Conservation (phyloP, 2,888 invertebrate genomes). For the Drosophila affinis region DNA sequence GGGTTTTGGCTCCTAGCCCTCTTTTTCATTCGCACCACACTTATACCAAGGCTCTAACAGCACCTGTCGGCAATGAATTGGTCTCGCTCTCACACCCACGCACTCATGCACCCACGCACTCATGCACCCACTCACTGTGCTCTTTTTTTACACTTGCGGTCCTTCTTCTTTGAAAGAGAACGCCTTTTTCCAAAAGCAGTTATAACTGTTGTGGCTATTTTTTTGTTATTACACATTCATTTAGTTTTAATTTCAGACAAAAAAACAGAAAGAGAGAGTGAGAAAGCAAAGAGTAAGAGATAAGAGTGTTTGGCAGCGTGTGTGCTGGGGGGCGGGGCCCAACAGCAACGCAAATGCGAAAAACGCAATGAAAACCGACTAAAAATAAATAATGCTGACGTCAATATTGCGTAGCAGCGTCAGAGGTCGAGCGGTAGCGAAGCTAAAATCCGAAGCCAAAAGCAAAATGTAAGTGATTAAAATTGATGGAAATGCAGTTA, state of each 20-base stretch:
- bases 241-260: conserved; percentile 69
- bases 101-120: conserved; percentile 7
- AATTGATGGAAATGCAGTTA: conserved; percentile 73
- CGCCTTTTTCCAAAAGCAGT: conserved; percentile 38
- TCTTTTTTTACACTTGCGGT: conserved; percentile 1
- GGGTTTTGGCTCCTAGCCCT: not conserved
- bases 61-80: not conserved
- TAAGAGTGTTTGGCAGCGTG: not conserved
- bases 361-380: conserved; percentile 38
- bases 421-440: conserved; percentile 1
- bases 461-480: conserved; percentile 60
- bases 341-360: conserved; percentile 54
- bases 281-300: not conserved
- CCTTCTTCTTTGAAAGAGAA: conserved; percentile 19
- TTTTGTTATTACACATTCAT: conserved; percentile 60
- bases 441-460: conserved; percentile 48
- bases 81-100: not conserved
- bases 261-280: conserved; percentile 38
- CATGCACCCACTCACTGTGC: conserved; percentile 6
- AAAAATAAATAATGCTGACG: conserved; percentile 75
- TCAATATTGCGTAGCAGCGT: conserved; percentile 62
- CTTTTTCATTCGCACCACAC: not conserved
- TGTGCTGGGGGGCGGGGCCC: not conserved
- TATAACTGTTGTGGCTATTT: conserved; percentile 52
- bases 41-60: not conserved